Conservation (phyloP, 2,888 invertebrate species). For the Drosophila kanekoi region DNA sequence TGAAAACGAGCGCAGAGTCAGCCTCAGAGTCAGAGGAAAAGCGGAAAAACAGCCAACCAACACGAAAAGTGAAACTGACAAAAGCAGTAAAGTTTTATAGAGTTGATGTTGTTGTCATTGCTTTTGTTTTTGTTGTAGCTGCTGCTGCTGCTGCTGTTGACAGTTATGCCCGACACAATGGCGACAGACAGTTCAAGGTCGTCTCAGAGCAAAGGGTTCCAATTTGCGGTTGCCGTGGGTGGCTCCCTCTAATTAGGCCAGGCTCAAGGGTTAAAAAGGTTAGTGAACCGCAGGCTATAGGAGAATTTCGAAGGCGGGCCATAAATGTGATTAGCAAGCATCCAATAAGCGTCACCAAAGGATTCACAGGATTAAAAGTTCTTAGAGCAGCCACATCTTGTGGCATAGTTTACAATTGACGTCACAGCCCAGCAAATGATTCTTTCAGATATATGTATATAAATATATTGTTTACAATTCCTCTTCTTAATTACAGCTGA, state of each 20-base stretch:
- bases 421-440: slow-evolving; percentile 25
- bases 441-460: background rate
- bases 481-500: slow-evolving; percentile 58
- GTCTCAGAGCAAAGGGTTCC: slow-evolving; percentile 20
- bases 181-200: slow-evolving; percentile 72
- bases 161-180: slow-evolving; percentile 58
- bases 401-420: slow-evolving; percentile 35
- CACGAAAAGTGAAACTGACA: slow-evolving; percentile 71
- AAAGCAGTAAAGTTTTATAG: slow-evolving; percentile 54
- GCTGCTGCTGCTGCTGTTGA: slow-evolving; percentile 20
- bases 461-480: slow-evolving; percentile 19
- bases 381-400: slow-evolving; percentile 26
- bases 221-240: slow-evolving; percentile 11
- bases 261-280: slow-evolving; percentile 10
- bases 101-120: slow-evolving; percentile 27
- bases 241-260: slow-evolving; percentile 39
- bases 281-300: slow-evolving; percentile 24
- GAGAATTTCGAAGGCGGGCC: slow-evolving; percentile 1
- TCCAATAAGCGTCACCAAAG: slow-evolving; percentile 42
- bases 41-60: slow-evolving; percentile 24
- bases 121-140: slow-evolving; percentile 18
- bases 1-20: slow-evolving; percentile 24
- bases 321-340: slow-evolving; percentile 49
- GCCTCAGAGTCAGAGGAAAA: slow-evolving; percentile 3
- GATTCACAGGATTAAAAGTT: slow-evolving; percentile 44